These are phyloP conservation scores for Peromyscus aztecus DNA, from an alignment of 2,797 vertebrate species.

Conservation along the genomic window DNA sequence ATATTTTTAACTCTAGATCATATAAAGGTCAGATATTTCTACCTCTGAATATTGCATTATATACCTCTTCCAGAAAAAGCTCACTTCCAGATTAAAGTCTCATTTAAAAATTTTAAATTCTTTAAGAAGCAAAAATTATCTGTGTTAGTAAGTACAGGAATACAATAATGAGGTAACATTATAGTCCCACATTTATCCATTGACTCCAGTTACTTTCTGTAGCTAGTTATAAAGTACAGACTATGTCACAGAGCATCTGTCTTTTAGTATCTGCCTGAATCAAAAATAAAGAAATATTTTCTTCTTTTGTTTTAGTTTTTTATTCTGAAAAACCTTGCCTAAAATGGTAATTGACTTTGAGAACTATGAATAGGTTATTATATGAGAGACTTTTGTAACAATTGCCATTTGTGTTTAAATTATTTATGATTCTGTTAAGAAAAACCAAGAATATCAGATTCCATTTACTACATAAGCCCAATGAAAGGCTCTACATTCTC, in stretches of 20 bases:
- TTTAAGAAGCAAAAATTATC: background rate
- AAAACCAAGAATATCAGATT: background rate
- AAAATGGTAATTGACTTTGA: constrained; percentile 11
- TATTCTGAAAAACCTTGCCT: background rate
- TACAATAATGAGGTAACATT: background rate
- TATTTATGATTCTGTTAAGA: constrained; percentile 6
- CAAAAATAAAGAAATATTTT: background rate
- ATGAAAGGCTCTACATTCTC: background rate
- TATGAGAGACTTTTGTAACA: background rate
- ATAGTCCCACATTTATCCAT: background rate
- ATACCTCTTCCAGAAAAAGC: background rate
- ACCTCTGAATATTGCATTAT: background rate
- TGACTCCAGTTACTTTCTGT: background rate
- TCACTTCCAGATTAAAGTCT: background rate
- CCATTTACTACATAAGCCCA: background rate
- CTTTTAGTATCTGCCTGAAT: background rate
- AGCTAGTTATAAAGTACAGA: background rate
- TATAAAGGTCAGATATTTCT: background rate
- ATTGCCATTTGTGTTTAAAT: background rate
- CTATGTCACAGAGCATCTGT: background rate
- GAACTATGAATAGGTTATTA: background rate
- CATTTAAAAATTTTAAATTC: background rate
- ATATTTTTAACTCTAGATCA: background rate
- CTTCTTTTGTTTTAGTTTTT: background rate
- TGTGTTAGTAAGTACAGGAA: background rate